These are phyloP conservation scores for Drosophila insularis DNA, from an alignment of 1,140 invertebrate species.

Conservation along the genomic window DNA sequence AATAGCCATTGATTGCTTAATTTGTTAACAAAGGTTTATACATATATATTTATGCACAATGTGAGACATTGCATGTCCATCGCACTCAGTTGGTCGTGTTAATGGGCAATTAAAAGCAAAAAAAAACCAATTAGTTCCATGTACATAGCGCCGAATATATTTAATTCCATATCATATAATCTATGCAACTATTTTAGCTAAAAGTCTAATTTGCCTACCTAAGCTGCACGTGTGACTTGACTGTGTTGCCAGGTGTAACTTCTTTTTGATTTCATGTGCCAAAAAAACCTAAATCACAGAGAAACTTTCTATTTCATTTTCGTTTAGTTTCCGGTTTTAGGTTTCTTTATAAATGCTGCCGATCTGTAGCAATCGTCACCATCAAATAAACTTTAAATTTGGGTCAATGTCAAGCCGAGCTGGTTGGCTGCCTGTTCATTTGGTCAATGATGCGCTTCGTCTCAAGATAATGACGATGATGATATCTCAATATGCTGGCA, in stretches of 20 bases:
- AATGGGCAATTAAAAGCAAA: conserved; percentile 66
- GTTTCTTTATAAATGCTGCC: conserved; percentile 34
- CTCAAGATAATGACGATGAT: conserved; percentile 26
- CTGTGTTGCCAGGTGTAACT: too few species aligned
- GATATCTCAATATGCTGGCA: conserved; percentile 47
- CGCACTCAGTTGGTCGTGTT: conserved; percentile 44
- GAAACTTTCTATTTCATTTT: conserved; percentile 70
- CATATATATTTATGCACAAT: conserved; percentile 2
- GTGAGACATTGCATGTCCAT: conserved; percentile 14
- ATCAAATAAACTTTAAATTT: conserved; percentile 61
- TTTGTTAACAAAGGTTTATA: conserved; percentile 69
- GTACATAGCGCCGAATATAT: conserved; percentile 10
- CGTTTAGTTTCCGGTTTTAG: conserved; percentile 64
- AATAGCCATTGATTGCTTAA: conserved; percentile 67
- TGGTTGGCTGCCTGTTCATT: conserved; percentile 32
- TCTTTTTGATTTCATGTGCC: neutral
- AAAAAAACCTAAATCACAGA: conserved; percentile 8
- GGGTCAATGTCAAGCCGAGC: conserved; percentile 68
- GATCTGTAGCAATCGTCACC: conserved; percentile 63
- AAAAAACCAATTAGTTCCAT: conserved; percentile 54
- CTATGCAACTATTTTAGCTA: conserved; percentile 43
- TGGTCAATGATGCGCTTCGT: conserved; percentile 20
- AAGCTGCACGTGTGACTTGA: neutral
- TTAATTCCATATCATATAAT: conserved; percentile 25
- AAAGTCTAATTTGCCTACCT: neutral